Conservation (phyloP, 1,140 invertebrate genomes). For the Nixonia krombeini region DNA sequence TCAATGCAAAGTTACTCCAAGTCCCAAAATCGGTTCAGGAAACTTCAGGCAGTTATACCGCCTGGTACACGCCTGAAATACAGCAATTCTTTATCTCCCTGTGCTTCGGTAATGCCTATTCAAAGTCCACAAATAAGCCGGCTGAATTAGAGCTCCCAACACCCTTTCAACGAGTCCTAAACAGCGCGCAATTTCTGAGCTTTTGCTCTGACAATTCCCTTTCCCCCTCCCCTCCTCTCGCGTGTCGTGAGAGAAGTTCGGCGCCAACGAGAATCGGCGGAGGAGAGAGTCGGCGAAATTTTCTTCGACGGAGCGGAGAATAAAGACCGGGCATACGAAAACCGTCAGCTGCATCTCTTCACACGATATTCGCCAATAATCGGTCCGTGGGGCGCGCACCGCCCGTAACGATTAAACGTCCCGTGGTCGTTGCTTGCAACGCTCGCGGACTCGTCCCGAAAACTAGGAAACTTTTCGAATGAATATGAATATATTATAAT, state of each 20-base stretch:
- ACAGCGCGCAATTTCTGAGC: background rate
- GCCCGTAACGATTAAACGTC: constrained; percentile 49
- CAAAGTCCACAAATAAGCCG: too few species aligned
- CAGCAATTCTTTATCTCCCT: too few species aligned
- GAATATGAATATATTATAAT: constrained; percentile 43
- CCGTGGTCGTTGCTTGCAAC: constrained; percentile 23
- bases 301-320: constrained; percentile 31
- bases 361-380: constrained; percentile 64
- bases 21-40: too few species aligned
- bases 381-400: constrained; percentile 37
- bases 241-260: too few species aligned
- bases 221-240: too few species aligned
- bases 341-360: constrained; percentile 65
- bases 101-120: too few species aligned
- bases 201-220: background rate
- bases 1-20: too few species aligned
- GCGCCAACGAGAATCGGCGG: background rate
- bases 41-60: too few species aligned
- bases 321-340: constrained; percentile 50
- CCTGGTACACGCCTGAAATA: too few species aligned
- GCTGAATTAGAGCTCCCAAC: background rate
- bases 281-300: constrained; percentile 36
- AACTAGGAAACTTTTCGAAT: constrained; percentile 43
- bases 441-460: constrained; percentile 38
- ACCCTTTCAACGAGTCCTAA: background rate